A percentile compares a stretch with the other conserved stretches of the same genome.
These are phyloP conservation scores for human (Homo sapiens) DNA, from an alignment of 2,113 vertebrate species.

Conservation along the genomic window GRCh38 chr15:74799001-74799500, in stretches of 20 bases:
- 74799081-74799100: background rate
- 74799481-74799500: constrained; percentile 94
- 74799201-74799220: background rate
- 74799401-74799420: constrained; percentile 99
- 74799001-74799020: background rate
- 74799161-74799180: background rate
- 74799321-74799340: constrained; percentile 94
- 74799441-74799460: constrained; percentile 96
- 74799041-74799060: background rate
- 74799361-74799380: constrained; percentile 98
- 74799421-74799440: constrained; percentile 95
- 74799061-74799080: rapidly evolving
- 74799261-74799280: constrained; percentile 93
- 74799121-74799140: background rate
- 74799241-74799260: background rate
- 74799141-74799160: background rate
- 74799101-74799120: background rate
- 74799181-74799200: background rate
- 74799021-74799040: background rate
- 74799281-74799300: constrained; percentile 97
- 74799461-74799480: constrained; percentile 98
- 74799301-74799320: constrained; percentile 91
- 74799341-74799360: constrained; percentile 98
- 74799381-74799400: constrained; percentile 97
- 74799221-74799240: background rate